Conservation (phyloP, 2,888 invertebrate species). For the Caenorhabditis afra region DNA sequence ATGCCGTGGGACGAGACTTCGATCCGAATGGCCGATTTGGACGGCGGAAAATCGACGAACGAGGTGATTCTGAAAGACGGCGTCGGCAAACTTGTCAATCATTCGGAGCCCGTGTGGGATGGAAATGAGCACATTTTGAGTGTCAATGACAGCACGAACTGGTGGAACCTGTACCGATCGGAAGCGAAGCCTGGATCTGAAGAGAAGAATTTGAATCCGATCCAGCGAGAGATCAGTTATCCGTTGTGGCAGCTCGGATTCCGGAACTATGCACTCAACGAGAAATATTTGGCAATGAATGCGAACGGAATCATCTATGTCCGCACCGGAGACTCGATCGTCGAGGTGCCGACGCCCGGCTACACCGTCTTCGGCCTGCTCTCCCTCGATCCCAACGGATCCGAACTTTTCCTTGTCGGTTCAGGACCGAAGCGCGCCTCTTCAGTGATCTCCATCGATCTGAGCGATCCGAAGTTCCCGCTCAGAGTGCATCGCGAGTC, state of each 20-base stretch:
- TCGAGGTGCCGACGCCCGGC: constrained; percentile 54
- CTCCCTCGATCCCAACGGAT: constrained; percentile 62
- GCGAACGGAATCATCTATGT: constrained; percentile 42
- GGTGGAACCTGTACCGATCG: constrained; percentile 82
- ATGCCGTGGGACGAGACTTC: constrained; percentile 83
- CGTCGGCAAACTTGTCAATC: constrained; percentile 73
- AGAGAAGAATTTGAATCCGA: constrained; percentile 60
- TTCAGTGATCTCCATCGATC: constrained; percentile 77
- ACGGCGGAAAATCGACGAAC: constrained; percentile 70
- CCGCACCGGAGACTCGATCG: constrained; percentile 14
- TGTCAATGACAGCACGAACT: constrained; percentile 81
- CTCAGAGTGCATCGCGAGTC: constrained; percentile 60
- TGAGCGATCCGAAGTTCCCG: constrained; percentile 28
- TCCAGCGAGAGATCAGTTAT: constrained; percentile 66
- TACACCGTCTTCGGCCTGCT: constrained; percentile 63
- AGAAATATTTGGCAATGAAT: constrained; percentile 48
- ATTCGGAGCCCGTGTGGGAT: constrained; percentile 81
- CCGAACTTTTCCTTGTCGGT: constrained; percentile 79
- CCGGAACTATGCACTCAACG: constrained; percentile 55
- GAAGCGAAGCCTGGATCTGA: constrained; percentile 52
- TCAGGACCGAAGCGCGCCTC: constrained; percentile 79
- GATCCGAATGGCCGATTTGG: constrained; percentile 79
- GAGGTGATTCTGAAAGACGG: constrained; percentile 55
- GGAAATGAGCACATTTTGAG: constrained; percentile 78
- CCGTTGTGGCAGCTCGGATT: constrained; percentile 71